Conservation (phyloP, 2,113 vertebrate genomes). For the Myotis lucifugus region DNA sequence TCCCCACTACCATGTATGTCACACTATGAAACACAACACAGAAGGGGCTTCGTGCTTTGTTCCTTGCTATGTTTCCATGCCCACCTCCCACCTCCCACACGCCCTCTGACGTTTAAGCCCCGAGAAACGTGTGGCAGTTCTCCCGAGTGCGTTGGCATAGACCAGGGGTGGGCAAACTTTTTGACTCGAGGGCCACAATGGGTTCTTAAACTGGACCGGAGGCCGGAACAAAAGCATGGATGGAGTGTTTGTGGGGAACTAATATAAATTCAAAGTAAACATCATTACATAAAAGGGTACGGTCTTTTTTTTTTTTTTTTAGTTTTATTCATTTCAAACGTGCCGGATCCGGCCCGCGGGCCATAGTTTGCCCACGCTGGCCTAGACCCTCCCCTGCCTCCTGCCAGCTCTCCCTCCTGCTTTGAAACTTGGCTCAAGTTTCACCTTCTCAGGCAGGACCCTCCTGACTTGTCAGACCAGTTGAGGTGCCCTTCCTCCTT, state of each 20-base stretch:
- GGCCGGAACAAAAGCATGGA: too few relatives aligned
- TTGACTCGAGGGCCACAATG: too few relatives aligned
- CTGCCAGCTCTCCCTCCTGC: not conserved
- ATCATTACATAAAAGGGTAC: too few relatives aligned
- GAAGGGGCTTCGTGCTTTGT: not conserved
- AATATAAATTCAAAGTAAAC: too few relatives aligned
- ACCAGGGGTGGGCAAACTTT: too few relatives aligned
- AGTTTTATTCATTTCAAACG: too few relatives aligned
- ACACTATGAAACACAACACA: not conserved
- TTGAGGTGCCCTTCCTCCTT: not conserved
- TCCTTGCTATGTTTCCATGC: not conserved
- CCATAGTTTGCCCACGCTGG: too few relatives aligned
- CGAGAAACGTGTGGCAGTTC: not conserved
- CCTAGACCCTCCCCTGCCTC: not conserved
- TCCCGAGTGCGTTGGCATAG: not conserved
- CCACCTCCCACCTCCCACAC: not conserved
- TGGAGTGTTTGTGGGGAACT: too few relatives aligned
- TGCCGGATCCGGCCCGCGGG: too few relatives aligned
- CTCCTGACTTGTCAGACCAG: not conserved
- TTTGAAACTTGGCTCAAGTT: not conserved
- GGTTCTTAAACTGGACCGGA: too few relatives aligned
- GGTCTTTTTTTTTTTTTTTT: too few relatives aligned
- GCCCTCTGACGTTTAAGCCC: not conserved
- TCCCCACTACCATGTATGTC: not conserved
- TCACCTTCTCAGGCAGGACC: not conserved